These are phyloP conservation scores for Styela plicata DNA, from an alignment of 23 tunicate genomes.

Conservation along the genomic window DNA sequence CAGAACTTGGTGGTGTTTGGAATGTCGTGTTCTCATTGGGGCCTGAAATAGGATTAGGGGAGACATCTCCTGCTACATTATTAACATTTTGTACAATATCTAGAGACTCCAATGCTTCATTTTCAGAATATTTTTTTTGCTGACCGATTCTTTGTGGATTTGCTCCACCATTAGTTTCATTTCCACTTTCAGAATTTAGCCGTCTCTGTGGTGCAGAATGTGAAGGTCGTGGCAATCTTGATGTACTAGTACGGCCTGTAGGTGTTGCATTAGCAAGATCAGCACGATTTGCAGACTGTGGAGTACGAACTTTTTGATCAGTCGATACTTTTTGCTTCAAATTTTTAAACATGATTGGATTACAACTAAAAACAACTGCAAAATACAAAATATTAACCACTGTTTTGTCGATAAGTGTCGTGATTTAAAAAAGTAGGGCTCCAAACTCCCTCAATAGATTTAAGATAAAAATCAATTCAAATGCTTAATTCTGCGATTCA, in stretches of 20 bases:
- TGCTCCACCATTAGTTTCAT: neutral
- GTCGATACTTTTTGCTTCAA: conserved; percentile 18
- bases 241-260: neutral
- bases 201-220: neutral
- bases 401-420: too few relatives aligned
- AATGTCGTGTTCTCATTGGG: neutral
- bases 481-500: too few relatives aligned
- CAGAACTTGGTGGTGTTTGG: neutral
- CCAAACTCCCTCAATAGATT: too few relatives aligned
- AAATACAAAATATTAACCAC: too few relatives aligned
- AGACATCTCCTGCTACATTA: neutral
- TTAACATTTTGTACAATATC: neutral
- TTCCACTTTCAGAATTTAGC: neutral
- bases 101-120: neutral
- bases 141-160: neutral
- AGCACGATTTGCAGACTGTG: neutral
- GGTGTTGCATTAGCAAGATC: neutral
- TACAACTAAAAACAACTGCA: too few relatives aligned
- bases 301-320: conserved; percentile 27
- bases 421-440: too few relatives aligned
- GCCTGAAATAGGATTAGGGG: neutral
- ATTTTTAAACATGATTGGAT: conserved; percentile 22
- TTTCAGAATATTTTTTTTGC: neutral
- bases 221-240: neutral
- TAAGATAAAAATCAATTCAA: too few relatives aligned